A percentile compares a stretch with the other conserved stretches of the same genome.
Evolutionary conservation across 2,888 invertebrate species (phyloP).

Genomic region (Trachelus tabidus): DNA sequence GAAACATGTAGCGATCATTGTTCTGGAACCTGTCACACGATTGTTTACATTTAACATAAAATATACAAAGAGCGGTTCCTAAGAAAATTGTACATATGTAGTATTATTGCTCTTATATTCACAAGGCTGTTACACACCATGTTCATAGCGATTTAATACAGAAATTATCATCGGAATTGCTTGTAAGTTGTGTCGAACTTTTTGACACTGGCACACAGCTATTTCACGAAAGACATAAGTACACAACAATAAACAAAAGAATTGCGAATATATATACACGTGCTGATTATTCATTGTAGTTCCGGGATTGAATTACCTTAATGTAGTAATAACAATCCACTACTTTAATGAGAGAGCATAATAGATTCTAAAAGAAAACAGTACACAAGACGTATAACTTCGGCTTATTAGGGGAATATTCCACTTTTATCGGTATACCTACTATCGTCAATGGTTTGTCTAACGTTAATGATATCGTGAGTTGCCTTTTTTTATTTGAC

Average conservation of each 20-base stretch:
- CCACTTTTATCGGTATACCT: background rate
- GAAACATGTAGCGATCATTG: conserved; percentile 24
- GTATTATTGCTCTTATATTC: conserved; percentile 18
- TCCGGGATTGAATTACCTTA: background rate
- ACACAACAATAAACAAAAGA: background rate
- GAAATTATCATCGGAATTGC: conserved; percentile 30
- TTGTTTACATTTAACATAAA: conserved; percentile 35
- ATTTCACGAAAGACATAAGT: conserved; percentile 23
- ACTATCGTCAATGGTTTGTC: background rate
- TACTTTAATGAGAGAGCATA: background rate
- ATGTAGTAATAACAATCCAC: background rate
- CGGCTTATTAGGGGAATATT: background rate
- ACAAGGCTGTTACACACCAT: conserved; percentile 28
- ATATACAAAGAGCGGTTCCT: conserved; percentile 35
- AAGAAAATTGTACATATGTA: conserved; percentile 13
- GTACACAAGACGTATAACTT: background rate
- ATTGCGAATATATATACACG: background rate
- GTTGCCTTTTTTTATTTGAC: background rate
- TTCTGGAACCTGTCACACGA: conserved; percentile 52
- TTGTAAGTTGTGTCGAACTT: conserved; percentile 21
- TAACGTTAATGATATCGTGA: background rate
- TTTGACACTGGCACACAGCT: conserved; percentile 16
- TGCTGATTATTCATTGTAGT: background rate
- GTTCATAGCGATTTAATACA: conserved; percentile 28
- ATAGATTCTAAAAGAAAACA: background rate